Base-by-base conservation (phyloP, 2,888 invertebrate genomes). In the Sceliomorpha sp. region DNA sequence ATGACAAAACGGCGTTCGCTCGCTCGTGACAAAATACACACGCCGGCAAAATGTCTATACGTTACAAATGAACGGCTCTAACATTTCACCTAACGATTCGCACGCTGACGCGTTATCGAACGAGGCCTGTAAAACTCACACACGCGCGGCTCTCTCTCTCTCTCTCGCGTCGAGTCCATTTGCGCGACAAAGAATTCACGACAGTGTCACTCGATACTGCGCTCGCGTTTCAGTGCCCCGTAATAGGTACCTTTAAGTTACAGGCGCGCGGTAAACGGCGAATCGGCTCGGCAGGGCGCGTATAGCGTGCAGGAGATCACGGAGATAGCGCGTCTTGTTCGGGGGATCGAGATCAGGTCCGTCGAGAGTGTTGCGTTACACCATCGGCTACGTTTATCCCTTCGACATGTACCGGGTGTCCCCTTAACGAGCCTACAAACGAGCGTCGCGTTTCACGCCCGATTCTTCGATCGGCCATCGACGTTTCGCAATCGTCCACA, bases 361-460 rank as follows among this genome's bases (percentile, higher is more conserved):
- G 68, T 26, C 9, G 13, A 62, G 73, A 80, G 86, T 85, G 81
- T 86, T 81, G 78, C 82, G 76, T 86, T 86, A 85, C 86, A 81
- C 80, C 80, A 75, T 74, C 75, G 73, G 77, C 79, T 77, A 81
- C 78, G 79, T 76, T 84, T 84, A 86, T 86, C 84, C 82, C 76
- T 78, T 79, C 73, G n/a, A n/a, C n/a, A 81, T 83, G 81, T 78
- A 82, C 78, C 81, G 83, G 83, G 83, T 83, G 85, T 79, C 79
- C 79, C 62, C 80, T 81, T 83, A 84, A 83, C 81, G 83, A 85
- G 82, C 71, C 79, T 79, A 75, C 80, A 81, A 83, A 81, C 77
- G 79, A 82, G 82, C 79, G 68, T 83, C 83, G 79, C 73, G 63
- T 84, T 84, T 80, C 85, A 44, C 14, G 31, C 15, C 24, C 31